phyloP scores from a whole-genome alignment of 2,888 invertebrate species.

The Lampropteryx suffumata region DNA sequence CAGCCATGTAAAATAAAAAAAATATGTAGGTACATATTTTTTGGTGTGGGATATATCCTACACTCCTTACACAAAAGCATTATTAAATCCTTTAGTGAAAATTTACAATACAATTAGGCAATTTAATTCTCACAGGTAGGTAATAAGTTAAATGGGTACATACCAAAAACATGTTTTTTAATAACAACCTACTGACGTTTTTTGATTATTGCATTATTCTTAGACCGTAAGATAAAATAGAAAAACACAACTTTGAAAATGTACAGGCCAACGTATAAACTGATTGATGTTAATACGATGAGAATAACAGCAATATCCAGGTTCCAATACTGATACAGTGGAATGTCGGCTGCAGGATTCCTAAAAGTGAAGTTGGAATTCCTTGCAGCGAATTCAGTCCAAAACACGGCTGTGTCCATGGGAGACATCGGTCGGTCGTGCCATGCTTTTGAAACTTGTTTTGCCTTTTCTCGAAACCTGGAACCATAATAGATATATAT shows the following conservation, averaged over 20 bases:
- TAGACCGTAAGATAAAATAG: conserved; percentile 3
- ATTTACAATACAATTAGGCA: too few relatives aligned
- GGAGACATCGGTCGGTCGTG: conserved; percentile 83
- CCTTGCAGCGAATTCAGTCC: conserved; percentile 85
- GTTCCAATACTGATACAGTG: conserved; percentile 76
- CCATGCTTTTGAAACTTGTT: conserved; percentile 78
- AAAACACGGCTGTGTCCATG: conserved; percentile 84
- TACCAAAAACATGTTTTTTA: too few relatives aligned
- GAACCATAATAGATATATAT: conserved; percentile 41
- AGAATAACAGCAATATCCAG: conserved; percentile 55
- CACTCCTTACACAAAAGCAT: too few relatives aligned
- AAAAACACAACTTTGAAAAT: too few relatives aligned
- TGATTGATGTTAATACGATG: conserved; percentile 26
- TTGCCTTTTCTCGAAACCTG: conserved; percentile 70
- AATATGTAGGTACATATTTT: too few relatives aligned
- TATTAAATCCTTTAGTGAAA: too few relatives aligned
- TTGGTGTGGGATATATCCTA: too few relatives aligned
- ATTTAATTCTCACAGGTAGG: too few relatives aligned
- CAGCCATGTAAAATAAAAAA: too few relatives aligned
- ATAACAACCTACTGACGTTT: conserved; percentile 33
- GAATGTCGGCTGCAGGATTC: conserved; percentile 79
- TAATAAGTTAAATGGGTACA: too few relatives aligned
- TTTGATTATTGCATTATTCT: conserved; percentile 10
- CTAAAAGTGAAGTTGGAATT: conserved; percentile 74
- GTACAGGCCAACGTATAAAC: too few relatives aligned